phyloP scores from a whole-genome alignment of 2,888 invertebrate genomes.

The Linnaemya tessellans region DNA sequence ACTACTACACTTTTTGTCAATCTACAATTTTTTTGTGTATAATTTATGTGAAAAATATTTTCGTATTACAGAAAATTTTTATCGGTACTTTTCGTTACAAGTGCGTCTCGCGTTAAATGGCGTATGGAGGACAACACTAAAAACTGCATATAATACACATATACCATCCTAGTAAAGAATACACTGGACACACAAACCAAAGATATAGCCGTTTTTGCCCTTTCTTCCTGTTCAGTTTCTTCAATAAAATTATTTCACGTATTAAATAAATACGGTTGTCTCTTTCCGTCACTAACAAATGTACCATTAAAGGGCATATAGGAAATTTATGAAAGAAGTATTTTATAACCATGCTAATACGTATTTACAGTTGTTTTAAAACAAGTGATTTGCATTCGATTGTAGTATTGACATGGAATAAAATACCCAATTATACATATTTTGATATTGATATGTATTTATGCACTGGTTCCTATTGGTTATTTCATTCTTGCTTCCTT shows the following conservation, averaged over 20 bases:
- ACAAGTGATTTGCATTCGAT: neutral
- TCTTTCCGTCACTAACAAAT: slow-evolving; percentile 37
- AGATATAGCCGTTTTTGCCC: slow-evolving; percentile 48
- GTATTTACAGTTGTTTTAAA: neutral
- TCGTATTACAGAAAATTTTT: slow-evolving; percentile 59
- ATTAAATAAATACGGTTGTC: slow-evolving; percentile 39
- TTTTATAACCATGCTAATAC: neutral
- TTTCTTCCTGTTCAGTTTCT: slow-evolving; percentile 51
- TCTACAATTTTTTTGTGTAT: slow-evolving; percentile 27
- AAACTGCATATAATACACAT: slow-evolving; percentile 64
- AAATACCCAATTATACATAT: too few relatives aligned
- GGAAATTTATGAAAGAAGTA: slow-evolving; percentile 34
- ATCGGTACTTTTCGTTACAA: slow-evolving; percentile 77
- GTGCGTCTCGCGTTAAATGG: slow-evolving; percentile 79
- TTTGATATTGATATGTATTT: neutral
- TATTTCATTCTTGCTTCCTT: neutral
- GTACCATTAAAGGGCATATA: neutral
- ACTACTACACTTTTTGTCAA: neutral
- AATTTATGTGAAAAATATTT: slow-evolving; percentile 38
- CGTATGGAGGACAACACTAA: slow-evolving; percentile 68
- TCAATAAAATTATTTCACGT: slow-evolving; percentile 61
- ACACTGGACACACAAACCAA: slow-evolving; percentile 47
- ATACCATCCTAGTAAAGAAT: slow-evolving; percentile 27
- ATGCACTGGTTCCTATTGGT: slow-evolving; percentile 51
- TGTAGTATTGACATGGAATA: too few relatives aligned